Percentiles rank a stretch among this genome's conserved stretches.
These are phyloP conservation scores for Chalcis sispes DNA, from an alignment of 2,888 invertebrate genomes.

Conservation along the genomic window DNA sequence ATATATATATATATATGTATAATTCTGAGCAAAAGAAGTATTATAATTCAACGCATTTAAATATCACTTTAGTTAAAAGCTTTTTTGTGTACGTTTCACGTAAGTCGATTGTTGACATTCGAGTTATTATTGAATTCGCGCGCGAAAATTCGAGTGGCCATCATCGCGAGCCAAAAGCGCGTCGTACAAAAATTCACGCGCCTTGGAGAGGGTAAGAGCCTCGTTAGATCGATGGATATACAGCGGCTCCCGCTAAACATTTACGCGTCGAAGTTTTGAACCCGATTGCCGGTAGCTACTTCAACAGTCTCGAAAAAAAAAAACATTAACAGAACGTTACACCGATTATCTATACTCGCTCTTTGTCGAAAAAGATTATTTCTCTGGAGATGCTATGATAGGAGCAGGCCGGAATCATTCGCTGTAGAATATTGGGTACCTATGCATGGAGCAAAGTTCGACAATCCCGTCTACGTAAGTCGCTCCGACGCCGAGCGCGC, in stretches of 20 bases:
- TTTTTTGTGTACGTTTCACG: constrained; percentile 45
- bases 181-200: neutral
- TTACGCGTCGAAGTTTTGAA: neutral
- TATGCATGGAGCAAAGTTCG: constrained; percentile 24
- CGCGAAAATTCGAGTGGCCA: constrained; percentile 25
- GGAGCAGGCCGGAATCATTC: neutral
- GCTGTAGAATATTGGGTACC: too few relatives aligned
- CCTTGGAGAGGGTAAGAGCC: too few relatives aligned
- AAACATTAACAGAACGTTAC: neutral
- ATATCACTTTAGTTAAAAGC: constrained; percentile 56
- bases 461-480: constrained; percentile 39
- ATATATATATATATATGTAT: too few relatives aligned
- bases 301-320: neutral
- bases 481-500: constrained; percentile 9
- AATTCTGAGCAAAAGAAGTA: neutral
- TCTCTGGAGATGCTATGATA: neutral
- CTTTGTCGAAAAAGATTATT: constrained; percentile 19
- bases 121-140: constrained; percentile 25
- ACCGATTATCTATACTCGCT: neutral
- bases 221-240: too few relatives aligned
- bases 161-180: neutral
- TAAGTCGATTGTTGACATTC: constrained; percentile 46
- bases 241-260: constrained; percentile 9
- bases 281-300: constrained; percentile 14
- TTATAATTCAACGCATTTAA: constrained; percentile 39